Conservation (phyloP, 2,113 vertebrate species). For the Thunnus maccoyii region DNA sequence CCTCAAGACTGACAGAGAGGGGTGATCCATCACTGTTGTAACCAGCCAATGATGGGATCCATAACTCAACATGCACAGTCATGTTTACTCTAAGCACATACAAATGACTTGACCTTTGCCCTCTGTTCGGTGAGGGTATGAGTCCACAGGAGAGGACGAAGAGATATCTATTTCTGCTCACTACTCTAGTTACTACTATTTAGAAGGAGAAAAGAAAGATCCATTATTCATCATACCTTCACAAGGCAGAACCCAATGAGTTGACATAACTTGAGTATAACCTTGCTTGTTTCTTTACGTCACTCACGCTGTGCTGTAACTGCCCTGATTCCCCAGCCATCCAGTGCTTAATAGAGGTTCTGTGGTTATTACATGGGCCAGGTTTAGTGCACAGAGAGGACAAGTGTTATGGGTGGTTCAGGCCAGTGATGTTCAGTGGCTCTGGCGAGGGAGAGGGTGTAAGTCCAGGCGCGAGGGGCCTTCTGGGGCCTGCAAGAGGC, state of each 20-base stretch:
- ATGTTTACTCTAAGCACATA: conserved; percentile 75
- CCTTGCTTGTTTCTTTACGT: conserved; percentile 51
- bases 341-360: conserved; percentile 72
- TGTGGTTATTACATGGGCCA: conserved; percentile 75
- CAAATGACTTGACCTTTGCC: conserved; percentile 75
- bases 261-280: conserved; percentile 52
- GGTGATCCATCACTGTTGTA: conserved; percentile 72
- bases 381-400: conserved; percentile 71
- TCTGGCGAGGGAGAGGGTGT: conserved; percentile 51
- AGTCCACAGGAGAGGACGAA: conserved; percentile 15
- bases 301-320: conserved; percentile 40
- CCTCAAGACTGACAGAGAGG: conserved; percentile 43
- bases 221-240: conserved; percentile 47
- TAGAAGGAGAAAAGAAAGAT: conserved; percentile 20
- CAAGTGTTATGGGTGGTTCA: conserved; percentile 75
- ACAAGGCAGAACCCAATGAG: conserved; percentile 33
- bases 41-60: conserved; percentile 68
- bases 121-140: conserved; percentile 38
- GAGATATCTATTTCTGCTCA: conserved; percentile 28
- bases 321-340: conserved; percentile 60
- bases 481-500: conserved; percentile 71
- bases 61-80: conserved; percentile 65
- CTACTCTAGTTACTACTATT: neutral
- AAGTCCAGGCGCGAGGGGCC: conserved; percentile 55
- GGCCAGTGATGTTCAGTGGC: conserved; percentile 67